These are phyloP conservation scores for Drosophila virilis DNA, from an alignment of 1,140 invertebrate species.

Conservation along the genomic window DNA sequence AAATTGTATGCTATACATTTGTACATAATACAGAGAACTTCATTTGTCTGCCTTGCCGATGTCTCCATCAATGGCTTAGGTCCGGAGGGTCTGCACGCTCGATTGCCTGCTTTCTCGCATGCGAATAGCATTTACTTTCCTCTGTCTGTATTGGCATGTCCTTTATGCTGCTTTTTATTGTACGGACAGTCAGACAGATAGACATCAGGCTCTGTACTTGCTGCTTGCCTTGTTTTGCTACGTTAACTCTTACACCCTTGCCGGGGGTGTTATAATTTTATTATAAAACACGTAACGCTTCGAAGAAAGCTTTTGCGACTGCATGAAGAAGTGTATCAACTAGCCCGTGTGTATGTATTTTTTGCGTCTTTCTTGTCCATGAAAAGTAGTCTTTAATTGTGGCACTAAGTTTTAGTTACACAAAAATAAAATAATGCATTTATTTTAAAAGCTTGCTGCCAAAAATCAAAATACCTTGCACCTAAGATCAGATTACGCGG, in stretches of 20 bases:
- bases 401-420: too few species aligned
- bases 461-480: background rate
- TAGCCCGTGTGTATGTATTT: background rate
- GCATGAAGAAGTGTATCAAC: background rate
- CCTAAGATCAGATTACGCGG: background rate
- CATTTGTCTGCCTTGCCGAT: slow-evolving; percentile 55
- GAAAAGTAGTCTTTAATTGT: too few species aligned
- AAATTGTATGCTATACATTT: slow-evolving; percentile 49
- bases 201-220: slow-evolving; percentile 14
- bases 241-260: background rate
- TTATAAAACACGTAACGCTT: background rate
- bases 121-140: slow-evolving; percentile 4
- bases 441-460: background rate
- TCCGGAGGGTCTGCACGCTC: slow-evolving; percentile 47
- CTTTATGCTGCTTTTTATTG: slow-evolving; percentile 40
- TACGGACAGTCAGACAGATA: slow-evolving; percentile 28
- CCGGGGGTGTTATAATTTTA: background rate
- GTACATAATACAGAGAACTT: slow-evolving; percentile 47
- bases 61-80: slow-evolving; percentile 55
- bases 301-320: background rate
- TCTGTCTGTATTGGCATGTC: slow-evolving; percentile 22
- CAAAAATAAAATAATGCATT: too few species aligned
- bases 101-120: slow-evolving; percentile 52
- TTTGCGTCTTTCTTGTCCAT: too few species aligned
- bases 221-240: slow-evolving; percentile 35